These are phyloP conservation scores for Trichopria drosophilae DNA, from an alignment of 2,888 invertebrate genomes.

Conservation along the genomic window DNA sequence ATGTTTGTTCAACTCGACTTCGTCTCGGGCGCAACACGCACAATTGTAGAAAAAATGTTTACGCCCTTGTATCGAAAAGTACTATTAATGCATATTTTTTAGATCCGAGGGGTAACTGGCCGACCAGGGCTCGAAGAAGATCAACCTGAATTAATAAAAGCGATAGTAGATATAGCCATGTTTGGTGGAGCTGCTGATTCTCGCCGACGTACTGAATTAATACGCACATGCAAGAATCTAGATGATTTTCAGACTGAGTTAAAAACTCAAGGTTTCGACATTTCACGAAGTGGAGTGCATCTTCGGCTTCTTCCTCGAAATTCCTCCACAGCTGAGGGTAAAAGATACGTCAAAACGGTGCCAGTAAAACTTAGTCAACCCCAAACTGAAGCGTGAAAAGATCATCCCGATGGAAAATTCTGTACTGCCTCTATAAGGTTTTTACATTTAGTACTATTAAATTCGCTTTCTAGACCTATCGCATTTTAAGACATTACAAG, in stretches of 20 bases:
- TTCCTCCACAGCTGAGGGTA: slow-evolving; percentile 1
- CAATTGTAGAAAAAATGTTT: no score
- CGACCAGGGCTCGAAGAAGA: slow-evolving; percentile 8
- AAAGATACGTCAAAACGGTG: slow-evolving; percentile 5
- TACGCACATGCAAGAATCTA: slow-evolving; percentile 27
- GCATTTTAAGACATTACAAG: no score
- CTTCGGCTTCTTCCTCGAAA: slow-evolving; percentile 11
- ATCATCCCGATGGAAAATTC: slow-evolving; percentile 24
- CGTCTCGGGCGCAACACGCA: no score
- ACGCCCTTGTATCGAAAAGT: no score
- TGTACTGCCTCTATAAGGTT: slow-evolving; percentile 24
- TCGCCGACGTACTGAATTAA: slow-evolving; percentile 28
- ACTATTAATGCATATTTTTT: no score
- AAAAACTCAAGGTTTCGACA: slow-evolving; percentile 2
- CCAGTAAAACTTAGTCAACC: slow-evolving; percentile 25
- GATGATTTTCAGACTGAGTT: slow-evolving; percentile 28
- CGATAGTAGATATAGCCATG: slow-evolving; percentile 11
- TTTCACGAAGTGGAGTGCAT: slow-evolving; percentile 12
- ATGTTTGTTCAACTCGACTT: no score
- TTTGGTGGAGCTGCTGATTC: slow-evolving; percentile 33
- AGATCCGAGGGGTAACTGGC: neutral
- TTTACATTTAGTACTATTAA: no score
- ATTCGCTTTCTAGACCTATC: no score
- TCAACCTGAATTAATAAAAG: slow-evolving; percentile 4
- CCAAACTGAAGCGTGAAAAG: slow-evolving; percentile 24